These are phyloP conservation scores for Edolisoma coerulescens DNA, from an alignment of 2,113 vertebrate genomes.

Conservation along the genomic window DNA sequence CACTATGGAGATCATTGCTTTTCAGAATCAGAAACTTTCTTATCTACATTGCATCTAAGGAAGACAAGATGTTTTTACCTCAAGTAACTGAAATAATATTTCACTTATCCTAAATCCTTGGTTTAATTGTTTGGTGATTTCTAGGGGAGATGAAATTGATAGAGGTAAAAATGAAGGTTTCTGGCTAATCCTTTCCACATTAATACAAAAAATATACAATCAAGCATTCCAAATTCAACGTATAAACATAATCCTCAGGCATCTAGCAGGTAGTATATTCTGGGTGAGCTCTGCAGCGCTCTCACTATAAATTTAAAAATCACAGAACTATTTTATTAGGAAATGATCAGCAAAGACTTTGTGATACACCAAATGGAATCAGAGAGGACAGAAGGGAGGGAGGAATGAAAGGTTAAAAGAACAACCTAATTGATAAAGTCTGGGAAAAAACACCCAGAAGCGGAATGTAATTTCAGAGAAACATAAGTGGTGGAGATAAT, in stretches of 20 bases:
- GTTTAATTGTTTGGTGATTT: not conserved
- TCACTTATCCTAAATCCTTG: not conserved
- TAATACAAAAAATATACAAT: not conserved
- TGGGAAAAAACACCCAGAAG: slow-evolving; percentile 7
- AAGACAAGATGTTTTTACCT: not conserved
- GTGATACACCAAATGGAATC: slow-evolving; percentile 10
- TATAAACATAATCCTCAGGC: not conserved
- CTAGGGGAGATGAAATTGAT: not conserved
- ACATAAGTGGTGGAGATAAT: slow-evolving; percentile 22
- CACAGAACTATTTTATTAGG: not conserved
- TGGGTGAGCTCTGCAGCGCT: not conserved
- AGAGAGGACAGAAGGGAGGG: slow-evolving; percentile 2
- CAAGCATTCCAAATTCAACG: not conserved
- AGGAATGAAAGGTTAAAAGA: slow-evolving; percentile 44
- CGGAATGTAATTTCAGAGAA: slow-evolving; percentile 32
- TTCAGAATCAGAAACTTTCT: not conserved
- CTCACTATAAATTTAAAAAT: not conserved
- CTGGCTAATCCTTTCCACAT: not conserved
- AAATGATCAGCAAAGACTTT: not conserved
- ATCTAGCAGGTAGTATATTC: not conserved
- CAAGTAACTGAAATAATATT: not conserved
- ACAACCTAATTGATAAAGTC: slow-evolving; percentile 1
- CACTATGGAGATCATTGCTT: not conserved
- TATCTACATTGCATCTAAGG: not conserved
- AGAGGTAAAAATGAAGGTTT: not conserved